Evolutionary conservation across 2,797 vertebrate genomes (phyloP), one percentile per base, ranked within the genome.

Genomic region (Lycodopsis pacificus): DNA sequence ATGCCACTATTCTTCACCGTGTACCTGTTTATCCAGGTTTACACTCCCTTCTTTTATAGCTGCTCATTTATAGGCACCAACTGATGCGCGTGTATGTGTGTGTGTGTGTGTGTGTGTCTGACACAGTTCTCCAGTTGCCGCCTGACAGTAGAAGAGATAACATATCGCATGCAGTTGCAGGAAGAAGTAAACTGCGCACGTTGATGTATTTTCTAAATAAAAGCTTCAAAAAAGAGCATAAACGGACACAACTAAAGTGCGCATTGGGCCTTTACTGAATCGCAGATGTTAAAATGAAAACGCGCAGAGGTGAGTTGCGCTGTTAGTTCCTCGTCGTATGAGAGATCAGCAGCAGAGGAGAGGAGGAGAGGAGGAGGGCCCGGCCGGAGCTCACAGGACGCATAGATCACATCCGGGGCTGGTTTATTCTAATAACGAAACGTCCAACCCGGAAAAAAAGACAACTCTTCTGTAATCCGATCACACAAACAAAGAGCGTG

Each of bases 371-470:
- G 70, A 76, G 77, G 80, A 84, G 87, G 81, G 36, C 66, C 73
- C 68, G 65, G 66, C 49, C 65, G 68, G 34, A 65, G 79, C 83
- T 64, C 67, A 79, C 53, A 85, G 77, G 87, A 70, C 83, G 42
- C 88, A 86, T 84, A 94, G 93, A 87, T 94, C 93, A 95, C 86
- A 93, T 95, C 94, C 94, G 94, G 94, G 94, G 94, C 65, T 93
- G 94, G 93, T 94, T 94, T 92, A 94, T 91, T 94, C 90, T 93
- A 93, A 94, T 94, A 91, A 85, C 86, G 59, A 91, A 88, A 75
- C 82, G 88, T 86, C 81, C 88, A 92, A 95, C 93, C 94, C 94
- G 94, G 94, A 95, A 95, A 95, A 88, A 88, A 87, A 88, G 85
- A 83, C 77, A 80, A 80, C 71, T 76, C 73, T 84, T 57, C 78